These are phyloP conservation scores for Brachystomella parvula DNA, from an alignment of 1,140 invertebrate species.

Conservation along the genomic window DNA sequence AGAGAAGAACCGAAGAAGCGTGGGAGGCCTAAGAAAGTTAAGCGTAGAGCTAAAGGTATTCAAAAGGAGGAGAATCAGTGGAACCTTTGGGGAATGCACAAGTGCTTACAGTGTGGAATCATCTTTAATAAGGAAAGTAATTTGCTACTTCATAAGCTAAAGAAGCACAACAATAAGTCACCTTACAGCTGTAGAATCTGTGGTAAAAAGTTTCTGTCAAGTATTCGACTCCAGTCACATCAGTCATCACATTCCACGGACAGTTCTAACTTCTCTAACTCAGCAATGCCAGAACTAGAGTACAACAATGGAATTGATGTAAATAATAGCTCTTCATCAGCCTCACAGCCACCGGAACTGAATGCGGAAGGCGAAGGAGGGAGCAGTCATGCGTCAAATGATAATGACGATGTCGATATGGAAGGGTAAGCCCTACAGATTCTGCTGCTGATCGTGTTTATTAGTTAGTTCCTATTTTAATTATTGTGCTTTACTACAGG, in stretches of 20 bases:
- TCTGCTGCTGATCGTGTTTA: background rate
- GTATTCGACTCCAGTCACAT: background rate
- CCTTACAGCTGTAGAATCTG: background rate
- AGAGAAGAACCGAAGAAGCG: background rate
- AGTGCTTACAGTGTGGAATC: conserved; percentile 4
- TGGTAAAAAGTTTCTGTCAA: conserved; percentile 6
- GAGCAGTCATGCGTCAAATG: background rate
- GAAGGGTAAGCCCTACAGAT: background rate
- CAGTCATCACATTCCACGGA: background rate
- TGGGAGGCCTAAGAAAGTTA: no score
- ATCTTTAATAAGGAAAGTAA: conserved; percentile 6
- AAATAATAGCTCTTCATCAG: conserved; percentile 1
- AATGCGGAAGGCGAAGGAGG: background rate
- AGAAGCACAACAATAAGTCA: background rate
- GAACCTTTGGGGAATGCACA: conserved; percentile 9
- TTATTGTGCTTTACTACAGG: background rate
- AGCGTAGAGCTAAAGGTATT: background rate
- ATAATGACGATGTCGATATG: background rate
- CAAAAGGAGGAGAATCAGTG: background rate
- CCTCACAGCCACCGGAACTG: background rate
- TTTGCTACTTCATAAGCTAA: background rate
- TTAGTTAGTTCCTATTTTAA: no score
- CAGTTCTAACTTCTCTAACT: background rate
- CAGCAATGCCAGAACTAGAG: conserved; percentile 2
- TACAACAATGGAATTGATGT: background rate